A percentile compares a stretch with the other conserved stretches of the same genome.
Evolutionary conservation across 2,888 invertebrate species (phyloP).

Genomic region (Timema podura): DNA sequence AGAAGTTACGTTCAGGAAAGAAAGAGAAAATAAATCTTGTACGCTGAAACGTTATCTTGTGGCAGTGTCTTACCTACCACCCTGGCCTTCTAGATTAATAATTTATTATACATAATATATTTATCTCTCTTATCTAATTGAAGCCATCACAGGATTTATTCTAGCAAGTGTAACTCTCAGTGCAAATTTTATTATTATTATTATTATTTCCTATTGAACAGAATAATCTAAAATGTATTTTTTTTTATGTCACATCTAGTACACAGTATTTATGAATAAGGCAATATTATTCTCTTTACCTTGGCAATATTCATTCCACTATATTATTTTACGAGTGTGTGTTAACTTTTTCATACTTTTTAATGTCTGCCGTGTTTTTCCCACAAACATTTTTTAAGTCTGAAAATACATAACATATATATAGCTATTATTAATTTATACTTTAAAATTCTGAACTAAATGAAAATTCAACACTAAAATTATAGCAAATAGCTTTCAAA

Average conservation of each 20-base stretch:
- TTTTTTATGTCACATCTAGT: constrained; percentile 16
- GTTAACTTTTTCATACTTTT: no score
- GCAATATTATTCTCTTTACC: constrained; percentile 17
- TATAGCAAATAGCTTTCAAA: no score
- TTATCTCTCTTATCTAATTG: constrained; percentile 15
- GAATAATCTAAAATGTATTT: constrained; percentile 23
- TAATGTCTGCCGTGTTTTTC: no score
- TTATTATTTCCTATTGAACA: constrained; percentile 2
- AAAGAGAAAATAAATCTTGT: no score
- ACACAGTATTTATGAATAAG: constrained; percentile 25
- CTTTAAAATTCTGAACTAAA: no score
- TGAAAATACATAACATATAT: no score
- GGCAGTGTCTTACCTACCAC: constrained; percentile 3
- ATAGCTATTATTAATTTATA: no score
- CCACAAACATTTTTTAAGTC: no score
- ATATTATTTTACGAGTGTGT: no score
- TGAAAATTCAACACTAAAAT: no score
- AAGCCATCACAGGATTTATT: constrained; percentile 11
- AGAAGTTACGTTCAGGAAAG: no score
- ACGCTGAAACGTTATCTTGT: constrained; percentile 8
- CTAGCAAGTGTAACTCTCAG: constrained; percentile 17
- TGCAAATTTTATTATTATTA: neutral
- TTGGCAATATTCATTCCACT: constrained; percentile 1
- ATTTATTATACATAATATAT: constrained; percentile 12
- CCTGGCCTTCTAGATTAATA: constrained; percentile 15